phyloP scores from a whole-genome alignment of 2,797 vertebrate species.

The Ibycter americanus region DNA sequence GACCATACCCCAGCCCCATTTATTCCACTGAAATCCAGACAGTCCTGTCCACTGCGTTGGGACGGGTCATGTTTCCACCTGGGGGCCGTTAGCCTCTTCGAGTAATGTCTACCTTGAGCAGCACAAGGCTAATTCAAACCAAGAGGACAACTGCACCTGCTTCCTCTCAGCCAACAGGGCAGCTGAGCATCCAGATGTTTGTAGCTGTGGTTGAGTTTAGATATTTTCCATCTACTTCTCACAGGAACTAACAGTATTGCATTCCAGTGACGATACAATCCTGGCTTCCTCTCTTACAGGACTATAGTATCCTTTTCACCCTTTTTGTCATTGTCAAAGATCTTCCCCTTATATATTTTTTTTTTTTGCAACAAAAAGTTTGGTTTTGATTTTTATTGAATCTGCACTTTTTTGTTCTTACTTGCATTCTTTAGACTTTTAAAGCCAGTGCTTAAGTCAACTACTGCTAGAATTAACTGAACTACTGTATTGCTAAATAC shows the following conservation, averaged over 20 bases:
- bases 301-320: not conserved
- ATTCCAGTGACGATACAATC: constrained; percentile 22
- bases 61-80: constrained; percentile 27
- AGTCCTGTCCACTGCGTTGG: not conserved
- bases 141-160: constrained; percentile 52
- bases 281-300: constrained; percentile 33
- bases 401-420: not conserved
- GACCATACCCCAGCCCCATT: not conserved
- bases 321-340: constrained; percentile 11
- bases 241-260: constrained; percentile 44
- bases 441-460: not conserved
- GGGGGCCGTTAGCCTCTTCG: not conserved
- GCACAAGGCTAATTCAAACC: not conserved
- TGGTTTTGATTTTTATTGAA: not conserved
- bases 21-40: not conserved
- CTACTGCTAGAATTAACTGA: not conserved
- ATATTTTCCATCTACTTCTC: constrained; percentile 43
- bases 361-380: not conserved
- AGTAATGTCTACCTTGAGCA: constrained; percentile 5
- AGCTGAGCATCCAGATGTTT: constrained; percentile 57
- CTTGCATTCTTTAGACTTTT: not conserved
- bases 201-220: constrained; percentile 43
- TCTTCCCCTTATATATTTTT: not conserved
- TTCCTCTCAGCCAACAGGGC: constrained; percentile 38
- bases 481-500: not conserved